Evolutionary conservation across 2,888 invertebrate species (phyloP).

Genomic region (Andrena haemorrhoa): DNA sequence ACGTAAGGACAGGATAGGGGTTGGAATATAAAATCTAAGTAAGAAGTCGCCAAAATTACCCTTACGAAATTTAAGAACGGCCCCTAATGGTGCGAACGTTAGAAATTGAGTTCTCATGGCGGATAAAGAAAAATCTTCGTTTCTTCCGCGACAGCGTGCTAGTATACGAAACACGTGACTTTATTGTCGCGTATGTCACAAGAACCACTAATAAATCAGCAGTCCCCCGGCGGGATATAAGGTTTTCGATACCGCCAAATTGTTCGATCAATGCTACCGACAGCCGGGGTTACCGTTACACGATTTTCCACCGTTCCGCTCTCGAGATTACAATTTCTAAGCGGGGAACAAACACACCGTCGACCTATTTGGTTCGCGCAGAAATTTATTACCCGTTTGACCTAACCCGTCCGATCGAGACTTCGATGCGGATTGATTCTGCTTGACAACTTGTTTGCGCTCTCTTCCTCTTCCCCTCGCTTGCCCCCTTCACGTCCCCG

Average conservation of each 20-base stretch:
- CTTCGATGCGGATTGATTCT: constrained; percentile 63
- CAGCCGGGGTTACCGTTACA: constrained; percentile 67
- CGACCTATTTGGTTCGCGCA: constrained; percentile 62
- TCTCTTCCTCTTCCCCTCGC: constrained; percentile 41
- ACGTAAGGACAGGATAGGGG: no score
- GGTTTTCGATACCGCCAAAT: constrained; percentile 41
- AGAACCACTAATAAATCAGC: background rate
- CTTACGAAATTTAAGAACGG: no score
- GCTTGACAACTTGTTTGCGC: constrained; percentile 69
- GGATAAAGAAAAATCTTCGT: no score
- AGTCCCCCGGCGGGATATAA: background rate
- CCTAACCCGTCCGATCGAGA: constrained; percentile 57
- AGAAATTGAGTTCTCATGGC: no score
- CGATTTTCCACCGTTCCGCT: constrained; percentile 59
- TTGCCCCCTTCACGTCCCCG: background rate
- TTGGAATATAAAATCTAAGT: no score
- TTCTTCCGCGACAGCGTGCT: background rate
- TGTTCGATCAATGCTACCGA: constrained; percentile 28
- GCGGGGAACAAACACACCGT: constrained; percentile 52
- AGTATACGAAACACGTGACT: background rate
- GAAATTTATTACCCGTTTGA: constrained; percentile 72
- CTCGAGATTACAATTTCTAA: constrained; percentile 67
- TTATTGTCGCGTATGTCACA: background rate
- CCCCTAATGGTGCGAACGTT: no score
- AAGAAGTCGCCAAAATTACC: no score